Percentiles rank a stretch among this genome's conserved stretches.
phyloP scores from a whole-genome alignment of 1,140 invertebrate species.

The Ceratosolen solmsi region DNA sequence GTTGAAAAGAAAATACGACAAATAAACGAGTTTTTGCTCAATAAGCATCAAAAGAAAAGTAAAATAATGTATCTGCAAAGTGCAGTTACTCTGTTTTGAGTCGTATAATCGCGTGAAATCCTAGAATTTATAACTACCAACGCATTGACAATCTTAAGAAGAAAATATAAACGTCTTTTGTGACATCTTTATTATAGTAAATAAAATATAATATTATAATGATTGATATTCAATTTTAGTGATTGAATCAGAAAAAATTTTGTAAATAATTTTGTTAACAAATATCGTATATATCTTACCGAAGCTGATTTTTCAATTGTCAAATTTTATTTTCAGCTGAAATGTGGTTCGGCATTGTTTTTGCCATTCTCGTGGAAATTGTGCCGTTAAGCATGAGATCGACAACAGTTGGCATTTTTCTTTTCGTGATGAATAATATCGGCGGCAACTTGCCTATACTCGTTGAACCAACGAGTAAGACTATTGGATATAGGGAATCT shows the following conservation, averaged over 20 bases:
- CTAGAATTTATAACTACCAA: too few species aligned
- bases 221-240: too few species aligned
- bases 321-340: constrained; percentile 78
- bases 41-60: background rate
- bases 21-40: background rate
- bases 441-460: constrained; percentile 93
- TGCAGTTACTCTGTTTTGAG: too few species aligned
- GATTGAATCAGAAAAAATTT: too few species aligned
- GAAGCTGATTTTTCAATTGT: too few species aligned
- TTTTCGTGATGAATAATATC: constrained; percentile 94
- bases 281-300: too few species aligned
- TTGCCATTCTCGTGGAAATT: constrained; percentile 90
- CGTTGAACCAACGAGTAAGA: constrained; percentile 86
- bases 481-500: constrained; percentile 85
- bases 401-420: constrained; percentile 87
- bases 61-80: background rate
- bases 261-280: too few species aligned
- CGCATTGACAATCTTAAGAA: too few species aligned
- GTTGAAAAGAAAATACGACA: background rate
- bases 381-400: constrained; percentile 86
- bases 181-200: too few species aligned
- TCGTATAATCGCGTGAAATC: too few species aligned
- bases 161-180: too few species aligned
- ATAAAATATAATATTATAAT: too few species aligned
- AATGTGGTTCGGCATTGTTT: constrained; percentile 94